Evolutionary conservation across 2,113 vertebrate genomes (phyloP).

Genomic region (Potamarius usumacintae): DNA sequence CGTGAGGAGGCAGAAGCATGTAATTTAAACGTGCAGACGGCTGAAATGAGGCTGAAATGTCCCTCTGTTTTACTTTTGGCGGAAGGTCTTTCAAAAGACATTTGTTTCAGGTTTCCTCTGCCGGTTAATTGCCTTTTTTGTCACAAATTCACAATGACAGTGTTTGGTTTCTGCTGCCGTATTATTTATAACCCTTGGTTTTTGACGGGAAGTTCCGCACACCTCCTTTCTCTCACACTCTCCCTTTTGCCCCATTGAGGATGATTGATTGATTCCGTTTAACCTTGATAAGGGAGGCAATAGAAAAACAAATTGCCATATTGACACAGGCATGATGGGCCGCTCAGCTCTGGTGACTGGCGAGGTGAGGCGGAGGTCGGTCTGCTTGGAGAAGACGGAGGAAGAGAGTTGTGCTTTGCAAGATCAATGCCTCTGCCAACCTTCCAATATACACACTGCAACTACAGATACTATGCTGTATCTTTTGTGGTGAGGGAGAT

Average conservation of each 20-base stretch:
- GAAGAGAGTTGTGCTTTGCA: constrained; percentile 44
- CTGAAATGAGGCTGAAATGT: constrained; percentile 68
- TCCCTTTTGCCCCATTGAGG: constrained; percentile 56
- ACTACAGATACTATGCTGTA: constrained; percentile 18
- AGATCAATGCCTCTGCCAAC: constrained; percentile 45
- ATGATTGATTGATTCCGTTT: constrained; percentile 78
- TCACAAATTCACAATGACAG: constrained; percentile 66
- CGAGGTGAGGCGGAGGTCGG: constrained; percentile 67
- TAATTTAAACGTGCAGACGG: constrained; percentile 72
- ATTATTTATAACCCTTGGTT: constrained; percentile 70
- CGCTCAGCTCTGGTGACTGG: constrained; percentile 67
- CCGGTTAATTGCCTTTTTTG: constrained; percentile 74
- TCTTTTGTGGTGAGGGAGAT: neutral
- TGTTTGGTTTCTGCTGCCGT: constrained; percentile 65
- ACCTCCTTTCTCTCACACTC: constrained; percentile 30
- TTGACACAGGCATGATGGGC: constrained; percentile 72
- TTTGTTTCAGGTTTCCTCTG: constrained; percentile 75
- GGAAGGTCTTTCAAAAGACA: constrained; percentile 75
- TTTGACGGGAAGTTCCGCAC: constrained; percentile 60
- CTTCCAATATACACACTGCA: constrained; percentile 38
- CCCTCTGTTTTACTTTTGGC: constrained; percentile 67
- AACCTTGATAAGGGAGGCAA: constrained; percentile 78
- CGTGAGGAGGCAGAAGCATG: constrained; percentile 72
- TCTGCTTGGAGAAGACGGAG: constrained; percentile 45
- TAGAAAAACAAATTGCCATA: constrained; percentile 75